Conservation (phyloP, 1,140 invertebrate genomes). For the Heliconius eleuchia region DNA sequence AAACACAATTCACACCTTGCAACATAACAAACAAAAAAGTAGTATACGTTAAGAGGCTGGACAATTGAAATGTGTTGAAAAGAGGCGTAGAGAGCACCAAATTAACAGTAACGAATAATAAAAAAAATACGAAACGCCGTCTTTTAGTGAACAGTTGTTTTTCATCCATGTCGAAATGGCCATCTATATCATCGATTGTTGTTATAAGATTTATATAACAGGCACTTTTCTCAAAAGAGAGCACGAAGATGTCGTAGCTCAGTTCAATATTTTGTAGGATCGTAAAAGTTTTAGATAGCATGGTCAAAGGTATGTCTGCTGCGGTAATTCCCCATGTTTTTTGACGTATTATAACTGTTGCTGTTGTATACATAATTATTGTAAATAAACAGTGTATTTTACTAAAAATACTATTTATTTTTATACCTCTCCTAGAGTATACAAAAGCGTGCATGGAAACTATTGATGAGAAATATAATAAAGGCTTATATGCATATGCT, state of each 20-base stretch:
- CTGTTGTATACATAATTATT: constrained; percentile 33
- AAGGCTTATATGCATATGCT: constrained; percentile 49
- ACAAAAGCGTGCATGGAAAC: constrained; percentile 52
- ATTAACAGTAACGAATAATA: constrained; percentile 43
- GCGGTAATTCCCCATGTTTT: constrained; percentile 42
- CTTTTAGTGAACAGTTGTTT: constrained; percentile 41
- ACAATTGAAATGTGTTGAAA: constrained; percentile 45
- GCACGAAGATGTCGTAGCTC: constrained; percentile 48
- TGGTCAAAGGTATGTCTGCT: constrained; percentile 55
- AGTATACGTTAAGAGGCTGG: constrained; percentile 43
- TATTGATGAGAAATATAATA: constrained; percentile 52
- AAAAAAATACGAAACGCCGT: constrained; percentile 37
- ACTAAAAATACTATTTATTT: constrained; percentile 36
- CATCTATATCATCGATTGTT: constrained; percentile 50
- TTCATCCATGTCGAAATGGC: constrained; percentile 45
- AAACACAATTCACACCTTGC: constrained; percentile 54
- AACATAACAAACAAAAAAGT: constrained; percentile 51
- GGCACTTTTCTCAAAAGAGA: constrained; percentile 45
- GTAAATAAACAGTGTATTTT: constrained; percentile 52
- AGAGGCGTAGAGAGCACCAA: constrained; percentile 40
- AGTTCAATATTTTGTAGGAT: constrained; percentile 50
- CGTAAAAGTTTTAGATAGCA: constrained; percentile 53
- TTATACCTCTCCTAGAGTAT: constrained; percentile 41
- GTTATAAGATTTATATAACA: constrained; percentile 51
- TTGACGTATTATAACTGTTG: constrained; percentile 33